These are phyloP conservation scores for Blastomussa wellsi DNA, from an alignment of 92 coral and sea anemone genomes.

Conservation along the genomic window DNA sequence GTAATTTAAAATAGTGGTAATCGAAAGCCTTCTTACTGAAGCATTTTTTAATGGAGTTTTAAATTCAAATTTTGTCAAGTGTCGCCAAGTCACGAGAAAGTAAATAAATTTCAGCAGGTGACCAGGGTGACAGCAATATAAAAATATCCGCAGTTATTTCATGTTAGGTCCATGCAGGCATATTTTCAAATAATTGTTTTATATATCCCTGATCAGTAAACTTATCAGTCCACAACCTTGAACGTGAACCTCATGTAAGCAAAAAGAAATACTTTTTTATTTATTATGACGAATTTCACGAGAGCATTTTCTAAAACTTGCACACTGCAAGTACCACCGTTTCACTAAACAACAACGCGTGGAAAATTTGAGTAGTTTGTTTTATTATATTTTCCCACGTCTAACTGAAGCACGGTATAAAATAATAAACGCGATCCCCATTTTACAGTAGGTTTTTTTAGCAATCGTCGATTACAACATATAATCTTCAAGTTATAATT, in stretches of 20 bases:
- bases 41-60: too few species aligned
- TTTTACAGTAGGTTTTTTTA: not conserved
- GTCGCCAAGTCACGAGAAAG: not conserved
- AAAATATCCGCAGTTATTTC: not conserved
- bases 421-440: not conserved
- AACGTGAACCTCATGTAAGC: not conserved
- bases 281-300: too few species aligned
- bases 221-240: not conserved
- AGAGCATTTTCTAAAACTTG: not conserved
- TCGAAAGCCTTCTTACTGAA: not conserved
- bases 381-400: not conserved
- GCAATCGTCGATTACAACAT: not conserved
- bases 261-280: not conserved
- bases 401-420: not conserved
- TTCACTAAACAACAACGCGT: not conserved
- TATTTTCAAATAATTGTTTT: not conserved
- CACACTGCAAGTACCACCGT: not conserved
- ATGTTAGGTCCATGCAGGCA: not conserved
- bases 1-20: not conserved
- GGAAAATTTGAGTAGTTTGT: not conserved
- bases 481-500: not conserved
- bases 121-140: conserved; percentile 1
- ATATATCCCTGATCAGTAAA: not conserved
- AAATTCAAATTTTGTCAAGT: not conserved
- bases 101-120: conserved; percentile 17